A percentile compares a stretch with the other conserved stretches of the same genome.
Conservation (phyloP, 1,140 invertebrate genomes). For the Bombus confusus region DNA sequence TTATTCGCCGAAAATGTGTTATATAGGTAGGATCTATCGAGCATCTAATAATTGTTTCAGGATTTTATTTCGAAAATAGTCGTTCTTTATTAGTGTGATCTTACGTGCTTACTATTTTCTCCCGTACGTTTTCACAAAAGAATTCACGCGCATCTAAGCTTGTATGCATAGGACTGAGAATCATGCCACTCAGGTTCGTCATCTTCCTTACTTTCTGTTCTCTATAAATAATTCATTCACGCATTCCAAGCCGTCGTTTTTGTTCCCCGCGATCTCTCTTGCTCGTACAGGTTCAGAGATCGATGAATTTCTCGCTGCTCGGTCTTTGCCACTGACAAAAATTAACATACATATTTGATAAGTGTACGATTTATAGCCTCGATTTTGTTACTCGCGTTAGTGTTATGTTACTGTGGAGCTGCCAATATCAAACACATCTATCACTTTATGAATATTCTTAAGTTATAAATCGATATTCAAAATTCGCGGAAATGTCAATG, state of each 20-base stretch:
- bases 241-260: constrained; percentile 62
- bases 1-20: not conserved
- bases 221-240: constrained; percentile 71
- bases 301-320: constrained; percentile 4
- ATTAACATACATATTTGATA: not conserved
- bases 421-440: not conserved
- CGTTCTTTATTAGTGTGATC: too few relatives aligned
- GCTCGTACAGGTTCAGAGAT: not conserved
- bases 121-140: not conserved
- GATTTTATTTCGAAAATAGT: not conserved
- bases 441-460: not conserved
- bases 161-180: constrained; percentile 32
- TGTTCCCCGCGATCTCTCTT: constrained; percentile 22
- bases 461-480: not conserved
- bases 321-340: not conserved
- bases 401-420: too few relatives aligned
- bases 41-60: not conserved
- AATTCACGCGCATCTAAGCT: constrained; percentile 14
- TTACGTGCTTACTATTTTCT: not conserved
- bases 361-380: not conserved
- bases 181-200: constrained; percentile 50
- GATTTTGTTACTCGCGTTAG: not conserved
- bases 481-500: not conserved
- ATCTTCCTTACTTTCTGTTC: constrained; percentile 45
- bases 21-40: not conserved